Base-by-base conservation (phyloP, 2,797 vertebrate species). In the Cottoperca gobio region DNA sequence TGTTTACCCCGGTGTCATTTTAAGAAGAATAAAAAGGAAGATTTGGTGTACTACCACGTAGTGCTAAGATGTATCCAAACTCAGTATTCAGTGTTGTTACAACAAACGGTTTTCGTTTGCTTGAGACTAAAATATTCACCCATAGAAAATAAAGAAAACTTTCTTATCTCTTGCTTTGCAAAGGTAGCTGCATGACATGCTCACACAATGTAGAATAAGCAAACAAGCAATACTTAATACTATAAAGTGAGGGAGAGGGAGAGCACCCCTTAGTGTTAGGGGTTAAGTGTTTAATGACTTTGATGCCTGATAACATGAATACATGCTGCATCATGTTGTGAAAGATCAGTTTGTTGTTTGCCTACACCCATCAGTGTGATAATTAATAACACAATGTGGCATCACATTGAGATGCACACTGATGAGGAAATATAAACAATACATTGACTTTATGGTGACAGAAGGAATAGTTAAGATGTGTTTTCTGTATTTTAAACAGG, bases 401-500 rank as follows among this genome's bases (percentile, higher is more conserved):
- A 24, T 24, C 23, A 31, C 9, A 23, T 53, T 53, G 12, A 46
- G 14, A 66, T 60, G 14, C n/a, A 8, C 21, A 21, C 7, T 72
- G n/a, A 6, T 46, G 23, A 39, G 8, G 21, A 52, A 53, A 45
- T 45, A 31, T 39, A 7, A 23, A 42, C 9, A 11, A 21, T 9
- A 11, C 31, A 28, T 31, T 7, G 42, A 6, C 4, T 31, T 37
- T 28, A 11, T 37, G 16, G 3, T 12, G 37, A 48, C 19, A 24
- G 6, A 45, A 53, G 23, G 13, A 61, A 54, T 63, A 21, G 40
- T 60, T 3, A 31, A 10, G 7, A 9, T 65, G 11, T 42, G 5
- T 66, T 69, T 9, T 59, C 31, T 85, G 24, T 78, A 1, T 63
- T 70, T 58, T 45, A 9, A 33, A 81, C 84, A 94, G 93, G 93